Evolutionary conservation across 1,140 invertebrate species (phyloP).

Genomic region (Bradysia coprophila): DNA sequence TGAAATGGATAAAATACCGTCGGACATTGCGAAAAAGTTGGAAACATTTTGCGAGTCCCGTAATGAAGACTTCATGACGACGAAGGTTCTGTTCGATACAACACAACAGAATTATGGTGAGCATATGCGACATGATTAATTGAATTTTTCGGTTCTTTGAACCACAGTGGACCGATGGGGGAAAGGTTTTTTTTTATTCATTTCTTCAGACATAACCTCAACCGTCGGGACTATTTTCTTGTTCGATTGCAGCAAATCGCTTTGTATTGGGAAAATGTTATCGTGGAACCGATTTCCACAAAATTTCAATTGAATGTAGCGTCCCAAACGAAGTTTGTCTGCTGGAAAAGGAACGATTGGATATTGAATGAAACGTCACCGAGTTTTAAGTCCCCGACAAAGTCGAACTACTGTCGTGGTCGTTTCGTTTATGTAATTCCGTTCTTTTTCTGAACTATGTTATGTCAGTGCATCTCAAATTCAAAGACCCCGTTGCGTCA

Average conservation of each 20-base stretch:
- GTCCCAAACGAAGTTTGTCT: too few species aligned
- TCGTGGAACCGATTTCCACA: neutral
- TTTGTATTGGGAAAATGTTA: constrained; percentile 1
- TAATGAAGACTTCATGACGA: constrained; percentile 47
- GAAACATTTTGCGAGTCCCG: constrained; percentile 37
- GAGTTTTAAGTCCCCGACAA: too few species aligned
- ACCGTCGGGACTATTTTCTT: constrained; percentile 4
- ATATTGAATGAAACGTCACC: too few species aligned
- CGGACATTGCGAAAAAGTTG: constrained; percentile 29
- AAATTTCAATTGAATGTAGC: neutral
- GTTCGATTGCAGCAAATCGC: constrained; percentile 4
- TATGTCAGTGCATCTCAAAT: too few species aligned
- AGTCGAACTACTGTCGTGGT: too few species aligned
- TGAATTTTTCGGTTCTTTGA: constrained; percentile 12
- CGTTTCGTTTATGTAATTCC: too few species aligned
- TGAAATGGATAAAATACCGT: constrained; percentile 14
- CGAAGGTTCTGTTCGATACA: constrained; percentile 44
- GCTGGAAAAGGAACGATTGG: too few species aligned
- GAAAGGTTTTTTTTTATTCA: neutral
- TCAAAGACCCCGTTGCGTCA: too few species aligned
- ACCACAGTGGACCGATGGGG: constrained; percentile 1
- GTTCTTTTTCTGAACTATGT: too few species aligned
- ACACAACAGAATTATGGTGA: constrained; percentile 37
- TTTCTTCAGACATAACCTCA: constrained; percentile 1
- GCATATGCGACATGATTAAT: constrained; percentile 5